Conservation (phyloP, 1,140 invertebrate genomes). For the Drosophila orena region DNA sequence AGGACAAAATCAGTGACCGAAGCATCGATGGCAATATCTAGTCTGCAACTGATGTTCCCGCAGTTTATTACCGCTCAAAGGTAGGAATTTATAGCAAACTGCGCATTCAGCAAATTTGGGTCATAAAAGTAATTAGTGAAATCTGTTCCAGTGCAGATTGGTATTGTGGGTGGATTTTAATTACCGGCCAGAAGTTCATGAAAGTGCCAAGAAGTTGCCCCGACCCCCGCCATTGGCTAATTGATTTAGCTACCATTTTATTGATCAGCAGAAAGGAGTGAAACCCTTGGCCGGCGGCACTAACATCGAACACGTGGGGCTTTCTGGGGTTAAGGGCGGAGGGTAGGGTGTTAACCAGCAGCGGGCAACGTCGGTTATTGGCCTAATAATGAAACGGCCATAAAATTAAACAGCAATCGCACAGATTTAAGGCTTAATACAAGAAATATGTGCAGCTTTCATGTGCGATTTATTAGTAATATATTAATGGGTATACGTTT, state of each 20-base stretch:
- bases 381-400: constrained; percentile 72
- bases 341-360: constrained; percentile 19
- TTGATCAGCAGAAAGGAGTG: constrained; percentile 45
- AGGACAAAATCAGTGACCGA: constrained; percentile 1
- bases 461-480: background rate
- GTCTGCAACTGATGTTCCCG: constrained; percentile 49
- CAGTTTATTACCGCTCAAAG: constrained; percentile 55
- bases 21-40: constrained; percentile 37
- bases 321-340: background rate
- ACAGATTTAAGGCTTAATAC: constrained; percentile 15
- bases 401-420: constrained; percentile 67
- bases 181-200: constrained; percentile 53
- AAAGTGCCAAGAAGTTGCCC: constrained; percentile 50
- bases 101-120: constrained; percentile 72
- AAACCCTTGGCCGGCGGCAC: constrained; percentile 10
- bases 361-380: constrained; percentile 53
- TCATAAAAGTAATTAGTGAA: constrained; percentile 81
- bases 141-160: constrained; percentile 62
- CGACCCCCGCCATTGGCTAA: constrained; percentile 22
- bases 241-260: constrained; percentile 59
- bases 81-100: constrained; percentile 69
- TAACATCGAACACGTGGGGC: constrained; percentile 10
- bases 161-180: constrained; percentile 55
- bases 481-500: background rate
- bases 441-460: constrained; percentile 3